Evolutionary conservation across 1,140 invertebrate species (phyloP).

Genomic region (Odontomachus brunneus): DNA sequence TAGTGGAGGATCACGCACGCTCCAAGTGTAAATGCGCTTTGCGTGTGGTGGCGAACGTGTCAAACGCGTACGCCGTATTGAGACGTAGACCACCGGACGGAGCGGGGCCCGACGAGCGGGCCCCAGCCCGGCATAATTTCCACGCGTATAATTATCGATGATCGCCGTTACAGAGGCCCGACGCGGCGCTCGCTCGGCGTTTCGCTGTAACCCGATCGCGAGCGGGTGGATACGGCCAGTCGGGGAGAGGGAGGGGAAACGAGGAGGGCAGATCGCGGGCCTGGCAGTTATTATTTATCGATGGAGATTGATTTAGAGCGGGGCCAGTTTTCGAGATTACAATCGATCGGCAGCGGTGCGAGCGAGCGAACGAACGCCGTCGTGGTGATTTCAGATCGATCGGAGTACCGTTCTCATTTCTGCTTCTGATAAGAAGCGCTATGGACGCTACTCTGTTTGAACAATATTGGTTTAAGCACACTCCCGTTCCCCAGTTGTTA

Average conservation of each 20-base stretch:
- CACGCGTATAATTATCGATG: constrained; percentile 73
- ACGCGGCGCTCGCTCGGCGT: constrained; percentile 7
- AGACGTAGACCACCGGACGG: constrained; percentile 73
- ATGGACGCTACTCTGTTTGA: neutral
- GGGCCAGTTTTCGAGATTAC: constrained; percentile 50
- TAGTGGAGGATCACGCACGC: constrained; percentile 37
- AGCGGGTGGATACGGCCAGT: constrained; percentile 20
- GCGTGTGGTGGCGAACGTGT: constrained; percentile 48
- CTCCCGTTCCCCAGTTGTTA: neutral
- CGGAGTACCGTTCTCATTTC: neutral
- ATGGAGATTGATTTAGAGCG: constrained; percentile 73
- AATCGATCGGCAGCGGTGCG: constrained; percentile 39
- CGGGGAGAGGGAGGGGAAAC: neutral
- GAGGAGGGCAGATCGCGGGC: constrained; percentile 5
- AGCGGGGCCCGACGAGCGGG: constrained; percentile 26
- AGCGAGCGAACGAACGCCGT: neutral
- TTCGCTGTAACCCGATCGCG: constrained; percentile 51
- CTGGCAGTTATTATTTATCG: constrained; percentile 70
- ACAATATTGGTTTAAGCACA: neutral
- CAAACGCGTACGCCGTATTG: constrained; percentile 60
- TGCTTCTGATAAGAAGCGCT: constrained; percentile 29
- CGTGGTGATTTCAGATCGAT: constrained; percentile 27
- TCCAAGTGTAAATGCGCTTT: constrained; percentile 53
- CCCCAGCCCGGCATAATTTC: constrained; percentile 65
- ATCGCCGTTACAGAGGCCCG: constrained; percentile 58